A percentile compares a stretch with the other conserved stretches of the same genome.
Conservation (phyloP, 2,113 vertebrate species). For the Nothobranchius furzeri region DNA sequence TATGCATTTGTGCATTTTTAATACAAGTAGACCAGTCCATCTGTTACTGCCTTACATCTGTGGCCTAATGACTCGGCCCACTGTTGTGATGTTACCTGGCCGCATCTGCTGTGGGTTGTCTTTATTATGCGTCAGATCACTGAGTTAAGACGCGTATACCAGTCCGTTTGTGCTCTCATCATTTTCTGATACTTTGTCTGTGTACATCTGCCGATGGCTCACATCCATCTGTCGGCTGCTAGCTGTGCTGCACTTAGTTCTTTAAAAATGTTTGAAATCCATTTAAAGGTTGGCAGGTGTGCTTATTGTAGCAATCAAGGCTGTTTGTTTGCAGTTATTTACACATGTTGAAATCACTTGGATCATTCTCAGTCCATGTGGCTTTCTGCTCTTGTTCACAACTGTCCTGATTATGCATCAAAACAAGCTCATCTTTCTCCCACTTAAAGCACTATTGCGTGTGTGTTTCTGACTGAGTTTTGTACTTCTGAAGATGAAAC, state of each 20-base stretch:
- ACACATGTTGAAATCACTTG: conserved; percentile 23
- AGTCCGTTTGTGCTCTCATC: neutral
- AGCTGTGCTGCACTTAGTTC: neutral
- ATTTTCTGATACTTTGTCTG: conserved; percentile 3
- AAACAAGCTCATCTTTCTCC: conserved; percentile 12
- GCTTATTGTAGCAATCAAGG: conserved; percentile 36
- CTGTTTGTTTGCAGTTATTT: conserved; percentile 40
- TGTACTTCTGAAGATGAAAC: conserved; percentile 38
- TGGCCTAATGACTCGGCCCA: conserved; percentile 1
- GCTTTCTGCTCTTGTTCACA: conserved; percentile 18
- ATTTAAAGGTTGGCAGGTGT: conserved; percentile 52
- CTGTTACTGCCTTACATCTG: too few relatives aligned
- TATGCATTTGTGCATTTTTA: neutral
- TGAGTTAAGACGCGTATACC: neutral
- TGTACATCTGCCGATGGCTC: conserved; percentile 23
- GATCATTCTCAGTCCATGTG: conserved; percentile 20
- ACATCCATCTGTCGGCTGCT: conserved; percentile 33
- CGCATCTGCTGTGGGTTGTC: conserved; percentile 1
- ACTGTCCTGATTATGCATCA: conserved; percentile 22
- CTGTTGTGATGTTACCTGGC: conserved; percentile 1
- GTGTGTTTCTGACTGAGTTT: conserved; percentile 25
- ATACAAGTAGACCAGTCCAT: neutral
- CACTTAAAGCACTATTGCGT: conserved; percentile 10
- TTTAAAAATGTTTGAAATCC: conserved; percentile 37
- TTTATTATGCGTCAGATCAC: conserved; percentile 9